Base-by-base conservation (phyloP, 2,797 vertebrate species). In the Sphaeramia orbicularis region DNA sequence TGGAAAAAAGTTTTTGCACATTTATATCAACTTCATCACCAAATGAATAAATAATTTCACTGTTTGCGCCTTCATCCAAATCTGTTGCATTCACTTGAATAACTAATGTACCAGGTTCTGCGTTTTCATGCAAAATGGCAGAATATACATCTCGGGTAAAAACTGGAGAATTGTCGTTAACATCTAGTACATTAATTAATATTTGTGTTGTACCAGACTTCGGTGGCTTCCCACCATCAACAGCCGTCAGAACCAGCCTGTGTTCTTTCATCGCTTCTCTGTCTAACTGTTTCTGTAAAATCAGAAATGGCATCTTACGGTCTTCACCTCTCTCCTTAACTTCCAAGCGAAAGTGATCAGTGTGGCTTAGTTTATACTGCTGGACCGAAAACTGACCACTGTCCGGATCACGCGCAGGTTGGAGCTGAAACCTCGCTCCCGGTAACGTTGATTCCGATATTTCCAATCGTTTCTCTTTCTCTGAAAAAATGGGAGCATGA, bases 121-220 rank as follows among this genome's bases (percentile, higher is more conserved):
- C 68, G 70, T 94, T 95, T 88, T 95, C 94, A 40, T 86, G 78
- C 15, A 95, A 65, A 18, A 21, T 70, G 0, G 88, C 86, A 41
- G 79, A 65, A 0, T 95, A 95, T 0, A 88, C 76, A 0, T 91
- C 87, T 47, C 85, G 89, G 2, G 66, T 81, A 77, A 94, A 93
- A 24, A 87, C 45, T 0, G 95, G 94, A 38, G 92, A 76, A 11
- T 95, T 95, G 45, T 95, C 95, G 79, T 95, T 95, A 0, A 92
- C 88, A 84, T 95, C 95, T 27, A 94, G 74, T 38, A 95, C 94
- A 48, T 81, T 71, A 30, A 95, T 71, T 2, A 82, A 14, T 36
- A 95, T 86, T 5, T 66, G 73, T 2, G 89, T 71, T 0, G 76
- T 89, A 6, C 88, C 87, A 1, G 92, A 91, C 6, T 78, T 83